A percentile compares a stretch with the other conserved stretches of the same genome.
Conservation (phyloP, 1,140 invertebrate species). For the Wasmannia auropunctata region DNA sequence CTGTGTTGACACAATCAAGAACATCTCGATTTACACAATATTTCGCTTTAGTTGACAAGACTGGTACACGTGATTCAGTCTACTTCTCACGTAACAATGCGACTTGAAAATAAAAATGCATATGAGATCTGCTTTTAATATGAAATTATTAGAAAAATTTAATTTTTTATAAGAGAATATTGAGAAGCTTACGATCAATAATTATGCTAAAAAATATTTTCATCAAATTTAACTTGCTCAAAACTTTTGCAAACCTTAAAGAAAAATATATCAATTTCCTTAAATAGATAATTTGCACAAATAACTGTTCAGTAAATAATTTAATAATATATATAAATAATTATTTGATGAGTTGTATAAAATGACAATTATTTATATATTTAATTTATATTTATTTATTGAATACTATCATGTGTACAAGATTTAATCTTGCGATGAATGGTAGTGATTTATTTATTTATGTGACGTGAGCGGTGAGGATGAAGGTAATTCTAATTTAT, state of each 20-base stretch:
- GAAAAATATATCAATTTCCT: not conserved
- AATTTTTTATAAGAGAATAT: not conserved
- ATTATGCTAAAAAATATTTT: not conserved
- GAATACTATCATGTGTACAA: not conserved
- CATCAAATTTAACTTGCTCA: not conserved
- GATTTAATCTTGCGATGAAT: constrained; percentile 7
- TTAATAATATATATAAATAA: constrained; percentile 5
- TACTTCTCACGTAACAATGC: constrained; percentile 36
- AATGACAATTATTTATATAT: constrained; percentile 24
- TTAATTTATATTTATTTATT: constrained; percentile 45
- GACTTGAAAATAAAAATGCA: not conserved
- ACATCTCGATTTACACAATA: not conserved
- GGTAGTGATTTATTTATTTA: constrained; percentile 44
- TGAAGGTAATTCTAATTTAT: constrained; percentile 17
- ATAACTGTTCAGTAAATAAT: constrained; percentile 10
- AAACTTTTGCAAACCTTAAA: not conserved
- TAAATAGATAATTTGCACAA: not conserved
- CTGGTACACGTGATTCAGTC: not conserved
- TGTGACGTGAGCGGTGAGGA: not conserved
- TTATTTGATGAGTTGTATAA: not conserved
- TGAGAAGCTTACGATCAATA: not conserved
- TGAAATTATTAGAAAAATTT: not conserved
- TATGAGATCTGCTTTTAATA: not conserved
- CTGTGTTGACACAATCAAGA: constrained; percentile 22
- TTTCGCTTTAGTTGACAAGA: constrained; percentile 28